Base-by-base conservation (phyloP, 2,888 invertebrate genomes). In the Parthenolecanium corni region DNA sequence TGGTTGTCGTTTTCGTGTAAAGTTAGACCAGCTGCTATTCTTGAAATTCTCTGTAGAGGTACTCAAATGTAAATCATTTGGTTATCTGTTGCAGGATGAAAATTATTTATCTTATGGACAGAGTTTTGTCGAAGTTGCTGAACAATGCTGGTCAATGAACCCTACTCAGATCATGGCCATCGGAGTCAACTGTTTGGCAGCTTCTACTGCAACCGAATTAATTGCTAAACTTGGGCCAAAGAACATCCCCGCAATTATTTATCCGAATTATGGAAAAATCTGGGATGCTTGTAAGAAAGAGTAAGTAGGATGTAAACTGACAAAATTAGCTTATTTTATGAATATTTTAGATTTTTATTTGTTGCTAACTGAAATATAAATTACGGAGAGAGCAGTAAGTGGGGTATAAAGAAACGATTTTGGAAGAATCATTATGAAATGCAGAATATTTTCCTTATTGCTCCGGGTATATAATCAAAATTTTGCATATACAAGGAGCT, bases 1-100 rank as follows among this genome's bases (percentile, higher is more conserved):
- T 95, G 92, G 92, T 76, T 95, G n/a, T 79, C 86, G 2, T 92
- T 94, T 73, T 88, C 90, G 67, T 90, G 91, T 73, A 84, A 85
- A 78, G 90, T 89, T 38, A 5, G 25, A 36, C 21, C 2, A 31
- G 31, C 31, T 6, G 4, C 31, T 9, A 6, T 9, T 6, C 31
- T 31, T 31, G n/a, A 20, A 56, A 12, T 44, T 21, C 18, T 56
- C n/a, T n/a, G n/a, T n/a, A n/a, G n/a, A n/a, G n/a, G n/a, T 31
- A 31, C 9, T 31, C 9, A 31, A 6, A 9, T 9, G 5, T 31
- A 31, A 31, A 31, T 31, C 9, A 31, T 31, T 31, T 31, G 4
- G 31, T 6, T 9, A 31, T 57, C 65, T 57, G 66, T 70, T 75
- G 69, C 72, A 82, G 79, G 83, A 87, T 71, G 82, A 77, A 11